Base-by-base conservation (phyloP, 2,888 invertebrate species). In the Myathropa florea region DNA sequence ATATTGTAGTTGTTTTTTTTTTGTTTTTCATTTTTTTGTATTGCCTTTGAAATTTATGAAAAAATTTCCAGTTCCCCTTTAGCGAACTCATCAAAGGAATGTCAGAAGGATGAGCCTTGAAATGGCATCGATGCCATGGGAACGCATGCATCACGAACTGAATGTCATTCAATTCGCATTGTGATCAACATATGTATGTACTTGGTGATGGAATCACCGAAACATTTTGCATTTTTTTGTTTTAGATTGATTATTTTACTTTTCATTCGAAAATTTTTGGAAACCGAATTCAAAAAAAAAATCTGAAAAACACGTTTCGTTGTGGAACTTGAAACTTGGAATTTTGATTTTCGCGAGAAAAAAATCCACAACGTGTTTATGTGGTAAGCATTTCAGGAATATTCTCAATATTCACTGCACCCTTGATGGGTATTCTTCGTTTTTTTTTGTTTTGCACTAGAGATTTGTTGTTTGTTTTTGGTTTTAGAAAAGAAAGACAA, bases 281-380 rank as follows among this genome's bases (percentile, higher is more conserved):
- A 46, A 14, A n/a, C 33, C 33, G 33, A 33, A 33, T 10, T 33
- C 10, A n/a, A 4, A n/a, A 46, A n/a, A 46, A 18, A 46, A 46
- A 46, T 46, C 4, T 18, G 46, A 18, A 46, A 46, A 18, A n/a
- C 18, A 46, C 1, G 33, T 33, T 33, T 33, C 33, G 9, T 6
- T 6, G 6, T 33, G 33, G 33, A 33, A 33, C 33, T 1, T 33
- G 10, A 33, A 1, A 33, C 9, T 33, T 33, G 33, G 33, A 33
- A 33, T 33, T 33, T 33, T 10, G 33, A n/a, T n/a, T n/a, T n/a
- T n/a, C n/a, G n/a, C n/a, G n/a, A n/a, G n/a, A 64, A 64, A 71
- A 55, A 78, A 68, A 9, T 81, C 80, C 83, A 84, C 83, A 80
- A 84, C 75, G 70, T 84, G 70, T 68, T 53, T 53, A 63, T 55